Percentiles rank a stretch among this genome's conserved stretches.
phyloP scores from a whole-genome alignment of 2,888 invertebrate species.

The Lagria hirta region DNA sequence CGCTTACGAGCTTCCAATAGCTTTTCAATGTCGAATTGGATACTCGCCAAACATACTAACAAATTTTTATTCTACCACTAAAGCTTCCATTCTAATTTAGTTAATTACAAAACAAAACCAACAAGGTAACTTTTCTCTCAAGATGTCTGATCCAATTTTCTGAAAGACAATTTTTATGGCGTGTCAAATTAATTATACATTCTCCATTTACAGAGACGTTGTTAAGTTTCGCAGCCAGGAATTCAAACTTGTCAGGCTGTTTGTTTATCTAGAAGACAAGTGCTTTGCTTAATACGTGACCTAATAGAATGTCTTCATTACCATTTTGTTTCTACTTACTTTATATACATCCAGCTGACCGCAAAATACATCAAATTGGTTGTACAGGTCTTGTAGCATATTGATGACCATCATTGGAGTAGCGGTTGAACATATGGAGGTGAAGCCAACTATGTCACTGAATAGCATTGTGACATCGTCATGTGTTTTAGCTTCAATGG shows the following conservation, averaged over 20 bases:
- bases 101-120: too few species aligned
- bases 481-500: slow-evolving; percentile 90
- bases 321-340: slow-evolving; percentile 56
- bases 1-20: too few species aligned
- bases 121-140: too few species aligned
- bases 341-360: slow-evolving; percentile 94
- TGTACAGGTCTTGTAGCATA: slow-evolving; percentile 91
- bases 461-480: slow-evolving; percentile 94
- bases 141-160: too few species aligned
- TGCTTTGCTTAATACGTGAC: slow-evolving; percentile 29
- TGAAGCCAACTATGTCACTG: slow-evolving; percentile 95
- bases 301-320: slow-evolving; percentile 27
- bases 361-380: slow-evolving; percentile 90
- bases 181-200: too few species aligned
- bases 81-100: too few species aligned
- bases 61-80: too few species aligned
- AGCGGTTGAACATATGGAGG: slow-evolving; percentile 91
- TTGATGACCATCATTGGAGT: slow-evolving; percentile 95
- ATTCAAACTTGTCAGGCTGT: slow-evolving; percentile 31
- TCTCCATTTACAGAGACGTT: too few species aligned
- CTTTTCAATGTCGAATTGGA: too few species aligned
- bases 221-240: too few species aligned
- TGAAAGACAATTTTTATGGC: too few species aligned
- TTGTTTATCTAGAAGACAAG: slow-evolving; percentile 29
- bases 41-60: too few species aligned